These are phyloP conservation scores for Sphaerophoria rueppellii DNA, from an alignment of 2,888 invertebrate genomes.

Conservation along the genomic window DNA sequence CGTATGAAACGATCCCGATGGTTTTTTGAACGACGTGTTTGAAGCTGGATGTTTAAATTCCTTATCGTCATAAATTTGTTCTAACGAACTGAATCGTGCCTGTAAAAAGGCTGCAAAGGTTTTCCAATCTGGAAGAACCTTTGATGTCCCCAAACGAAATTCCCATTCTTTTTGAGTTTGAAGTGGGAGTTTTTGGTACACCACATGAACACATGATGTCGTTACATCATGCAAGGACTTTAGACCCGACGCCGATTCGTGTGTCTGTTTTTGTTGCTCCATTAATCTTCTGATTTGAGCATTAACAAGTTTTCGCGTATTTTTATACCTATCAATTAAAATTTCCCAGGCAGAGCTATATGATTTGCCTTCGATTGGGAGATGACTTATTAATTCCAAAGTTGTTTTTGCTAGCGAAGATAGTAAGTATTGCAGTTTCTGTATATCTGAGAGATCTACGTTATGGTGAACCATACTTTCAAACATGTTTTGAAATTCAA, in stretches of 20 bases:
- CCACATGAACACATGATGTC: slow-evolving; percentile 18
- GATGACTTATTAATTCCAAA: slow-evolving; percentile 6
- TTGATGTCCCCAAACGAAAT: slow-evolving; percentile 25
- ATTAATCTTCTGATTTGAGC: slow-evolving; percentile 26
- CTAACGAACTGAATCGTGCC: slow-evolving; percentile 33
- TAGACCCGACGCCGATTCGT: slow-evolving; percentile 9
- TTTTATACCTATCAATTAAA: slow-evolving; percentile 23
- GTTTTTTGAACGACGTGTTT: background rate
- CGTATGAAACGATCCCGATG: background rate
- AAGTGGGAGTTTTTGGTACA: slow-evolving; percentile 2
- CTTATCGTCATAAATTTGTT: slow-evolving; percentile 9
- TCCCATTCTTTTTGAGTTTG: slow-evolving; percentile 31
- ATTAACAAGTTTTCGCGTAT: slow-evolving; percentile 44
- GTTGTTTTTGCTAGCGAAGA: slow-evolving; percentile 4
- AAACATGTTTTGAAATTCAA: slow-evolving; percentile 37
- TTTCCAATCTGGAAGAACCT: slow-evolving; percentile 40
- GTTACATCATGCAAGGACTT: slow-evolving; percentile 27
- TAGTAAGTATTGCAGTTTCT: slow-evolving; percentile 33
- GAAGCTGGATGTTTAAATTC: background rate
- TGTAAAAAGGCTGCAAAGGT: slow-evolving; percentile 26
- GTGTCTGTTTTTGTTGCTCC: slow-evolving; percentile 14
- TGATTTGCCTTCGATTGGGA: slow-evolving; percentile 32
- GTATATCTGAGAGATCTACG: slow-evolving; percentile 34
- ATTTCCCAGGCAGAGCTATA: slow-evolving; percentile 34
- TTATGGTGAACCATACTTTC: slow-evolving; percentile 37